Conservation (phyloP, 2,113 vertebrate species). For the Cephalopholis sonnerati region DNA sequence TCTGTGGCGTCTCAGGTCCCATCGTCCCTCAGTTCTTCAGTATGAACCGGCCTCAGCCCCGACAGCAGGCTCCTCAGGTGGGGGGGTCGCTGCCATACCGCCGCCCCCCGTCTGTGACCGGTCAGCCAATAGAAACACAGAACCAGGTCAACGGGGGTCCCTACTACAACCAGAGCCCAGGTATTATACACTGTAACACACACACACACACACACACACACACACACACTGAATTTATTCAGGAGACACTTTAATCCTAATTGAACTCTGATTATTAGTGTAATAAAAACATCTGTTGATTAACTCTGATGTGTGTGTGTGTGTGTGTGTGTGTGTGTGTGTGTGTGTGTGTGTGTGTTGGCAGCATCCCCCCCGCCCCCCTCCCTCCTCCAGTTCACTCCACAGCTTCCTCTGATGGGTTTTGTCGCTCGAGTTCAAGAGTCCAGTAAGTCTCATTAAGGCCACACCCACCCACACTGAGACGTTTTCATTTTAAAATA, state of each 20-base stretch:
- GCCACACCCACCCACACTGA: too few relatives aligned
- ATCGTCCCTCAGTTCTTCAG: conserved; percentile 96
- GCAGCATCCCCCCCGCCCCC: conserved; percentile 92
- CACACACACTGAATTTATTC: not conserved
- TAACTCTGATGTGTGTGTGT: conserved; percentile 12
- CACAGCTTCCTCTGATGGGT: conserved; percentile 97
- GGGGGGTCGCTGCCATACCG: conserved; percentile 95
- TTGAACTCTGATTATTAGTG: not conserved
- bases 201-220: not conserved
- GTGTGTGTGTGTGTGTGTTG: conserved; percentile 44
- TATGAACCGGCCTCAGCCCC: conserved; percentile 94
- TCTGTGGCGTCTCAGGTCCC: conserved; percentile 59
- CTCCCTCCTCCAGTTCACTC: conserved; percentile 95
- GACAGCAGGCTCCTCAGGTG: conserved; percentile 89
- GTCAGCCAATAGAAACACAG: conserved; percentile 87
- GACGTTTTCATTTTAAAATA: too few relatives aligned
- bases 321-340: conserved; percentile 46
- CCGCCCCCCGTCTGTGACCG: conserved; percentile 91
- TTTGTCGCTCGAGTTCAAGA: conserved; percentile 98
- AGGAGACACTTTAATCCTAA: not conserved
- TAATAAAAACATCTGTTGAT: too few relatives aligned
- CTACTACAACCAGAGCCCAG: conserved; percentile 91
- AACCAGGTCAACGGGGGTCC: conserved; percentile 92
- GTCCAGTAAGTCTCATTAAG: conserved; percentile 86
- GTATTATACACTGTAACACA: conserved; percentile 69